Evolutionary conservation across 2,888 invertebrate species (phyloP).

Genomic region (Torymus aiolomorphi): DNA sequence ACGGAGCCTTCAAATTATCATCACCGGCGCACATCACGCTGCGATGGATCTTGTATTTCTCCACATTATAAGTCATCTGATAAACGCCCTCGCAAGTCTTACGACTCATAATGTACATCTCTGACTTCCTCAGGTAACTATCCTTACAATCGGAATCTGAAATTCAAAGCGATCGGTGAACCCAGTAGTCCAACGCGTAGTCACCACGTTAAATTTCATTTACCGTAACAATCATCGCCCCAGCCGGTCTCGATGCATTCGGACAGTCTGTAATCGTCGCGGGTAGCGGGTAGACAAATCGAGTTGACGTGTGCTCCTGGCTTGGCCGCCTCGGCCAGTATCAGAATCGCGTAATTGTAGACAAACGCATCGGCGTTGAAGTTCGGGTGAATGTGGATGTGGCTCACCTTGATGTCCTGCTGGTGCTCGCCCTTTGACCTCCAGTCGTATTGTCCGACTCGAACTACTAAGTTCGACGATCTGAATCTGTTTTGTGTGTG

Average conservation of each 20-base stretch:
- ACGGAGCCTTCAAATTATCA: neutral
- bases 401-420: neutral
- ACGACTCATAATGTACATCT: neutral
- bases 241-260: slow-evolving; percentile 29
- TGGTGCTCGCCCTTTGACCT: neutral
- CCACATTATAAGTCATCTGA: neutral
- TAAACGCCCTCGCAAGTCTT: neutral
- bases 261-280: neutral
- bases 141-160: neutral
- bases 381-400: slow-evolving; percentile 12
- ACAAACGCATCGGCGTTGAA: neutral
- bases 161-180: neutral
- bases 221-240: neutral
- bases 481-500: too few relatives aligned
- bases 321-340: slow-evolving; percentile 13
- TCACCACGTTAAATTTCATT: neutral
- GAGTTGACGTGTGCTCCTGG: slow-evolving; percentile 13
- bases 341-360: slow-evolving; percentile 34
- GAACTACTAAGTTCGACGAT: neutral
- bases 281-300: slow-evolving; percentile 14
- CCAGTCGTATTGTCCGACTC: neutral
- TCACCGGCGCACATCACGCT: slow-evolving; percentile 26
- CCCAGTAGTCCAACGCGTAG: too few relatives aligned
- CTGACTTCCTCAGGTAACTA: neutral
- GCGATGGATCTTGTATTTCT: neutral